Base-by-base conservation (phyloP, 2,797 vertebrate genomes). In the Sebastes jordani region DNA sequence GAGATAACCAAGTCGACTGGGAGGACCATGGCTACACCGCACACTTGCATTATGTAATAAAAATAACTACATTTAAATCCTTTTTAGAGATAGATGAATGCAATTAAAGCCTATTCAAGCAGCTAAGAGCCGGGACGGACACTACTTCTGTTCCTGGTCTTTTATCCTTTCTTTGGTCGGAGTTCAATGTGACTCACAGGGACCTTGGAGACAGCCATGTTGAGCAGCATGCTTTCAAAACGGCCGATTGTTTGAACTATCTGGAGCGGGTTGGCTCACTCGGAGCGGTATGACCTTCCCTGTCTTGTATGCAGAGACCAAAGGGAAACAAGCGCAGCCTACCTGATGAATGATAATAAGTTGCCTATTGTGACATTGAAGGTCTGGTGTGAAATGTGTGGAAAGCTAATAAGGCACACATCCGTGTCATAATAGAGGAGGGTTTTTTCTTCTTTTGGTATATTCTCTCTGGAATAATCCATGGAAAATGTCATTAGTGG, bases 321-420 rank as follows among this genome's bases (percentile, higher is more conserved):
- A 75, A 86, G 67, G 73, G 84, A 87, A 92, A 91, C 86, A 87
- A 85, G 81, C 90, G 64, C 73, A 82, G 78, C 54, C 49, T 76
- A 78, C 85, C 90, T 80, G 86, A 83, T 88, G 91, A 92, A 94
- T 91, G 88, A 90, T 85, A 89, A 91, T 91, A 85, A 90, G 88
- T 81, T 66, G 65, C 71, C 86, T 82, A 83, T 89, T 92, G 87
- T 92, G 85, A 87, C 78, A 82, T 20, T 68, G 75, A 76, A 71
- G 55, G 78, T 82, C 86, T 88, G 70, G 11, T 36, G 82, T 71
- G 85, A 87, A 88, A 89, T 82, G 83, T 80, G 84, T 10, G 14
- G 82, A 89, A 90, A 89, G 81, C 79, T 76, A 88, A 88, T 87
- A 67, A 89, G 81, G 72, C 42, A 36, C 27, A 62, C 69, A 60